Evolutionary conservation across 1,140 invertebrate genomes (phyloP), one percentile per base, ranked within the genome.

Genomic region (Parapsyche elsis): DNA sequence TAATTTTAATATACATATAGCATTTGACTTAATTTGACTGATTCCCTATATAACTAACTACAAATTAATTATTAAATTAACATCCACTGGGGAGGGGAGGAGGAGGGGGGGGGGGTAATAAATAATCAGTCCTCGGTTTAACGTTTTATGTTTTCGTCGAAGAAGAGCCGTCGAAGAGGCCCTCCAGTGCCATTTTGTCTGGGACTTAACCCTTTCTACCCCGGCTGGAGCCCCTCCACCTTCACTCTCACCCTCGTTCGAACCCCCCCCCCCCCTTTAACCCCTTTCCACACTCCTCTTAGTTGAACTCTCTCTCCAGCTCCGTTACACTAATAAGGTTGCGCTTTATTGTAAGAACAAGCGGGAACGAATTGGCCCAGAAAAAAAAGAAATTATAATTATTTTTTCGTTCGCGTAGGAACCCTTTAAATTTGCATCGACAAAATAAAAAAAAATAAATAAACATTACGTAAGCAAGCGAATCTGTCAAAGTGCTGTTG

Each of bases 261-360:
- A 67, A 23, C 59, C 80, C 49, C 16, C 49, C 70, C 9, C 26
- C n/a, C 61, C 49, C 12, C 78, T 16, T 23, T 21, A 9, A 73
- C 46, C 49, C 16, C 59, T 9, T 57, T 14, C 70, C 61, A 24
- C 24, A 19, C 61, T 59, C 45, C 80, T 49, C 4, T 57, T 75
- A 46, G 73, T 49, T 73, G 16, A 46, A 75, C 73, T 46, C 71
- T 45, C 30, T 38, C 19, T 74, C 44, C 38, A 61, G 45, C 46
- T 44, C 79, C 79, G 71, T 80, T 83, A 80, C 81, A 81, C 81
- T 83, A 80, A 83, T 83, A 83, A 83, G 81, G 81, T 83, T 83
- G 81, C 81, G 81, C 79, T 83, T 83, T 81, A 83, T 83, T 83
- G 79, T 83, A 80, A 79, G 81, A 80, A 83, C 79, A 83, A 83